Base-by-base conservation (phyloP, 2,888 invertebrate genomes). In the Monopis laevigella region DNA sequence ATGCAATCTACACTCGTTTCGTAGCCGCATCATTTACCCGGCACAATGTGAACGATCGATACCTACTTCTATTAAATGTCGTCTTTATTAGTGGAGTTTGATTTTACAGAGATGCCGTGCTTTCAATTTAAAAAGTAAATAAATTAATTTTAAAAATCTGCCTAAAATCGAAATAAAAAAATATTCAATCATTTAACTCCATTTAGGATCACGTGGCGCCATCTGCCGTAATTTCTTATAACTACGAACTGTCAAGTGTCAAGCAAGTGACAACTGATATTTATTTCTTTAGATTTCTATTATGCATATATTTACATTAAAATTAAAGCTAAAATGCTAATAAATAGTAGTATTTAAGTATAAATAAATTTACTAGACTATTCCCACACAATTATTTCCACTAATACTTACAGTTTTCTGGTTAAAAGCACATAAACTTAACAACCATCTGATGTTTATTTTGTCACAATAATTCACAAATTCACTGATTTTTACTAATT, bases 391-490 rank as follows among this genome's bases (percentile, higher is more conserved):
- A 24, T 24, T 19, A 36, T 36, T 7, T 19, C 3, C 2, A 21
- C 12, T n/a, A n/a, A 18, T 36, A 36, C 36, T 36, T 36, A 36
- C 36, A 21, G 17, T 36, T 32, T 34, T 36, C 21, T 36, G 17
- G 19, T 36, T 36, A 21, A 13, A 4, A 19, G 21, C 11, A 10
- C 13, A 11, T 21, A 29, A 36, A 12, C 36, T 36, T 36, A 13
- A 16, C 5, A 3, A 11, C 19, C 75, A 77, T 50, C 74, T 77
- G 77, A 74, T 75, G 74, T 70, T 72, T 69, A 65, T 69, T 67
- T 69, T 54, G 48, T 60, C 77, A 73, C 77, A 75, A 73, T 75
- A 74, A 72, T 63, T 66, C 72, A 71, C 69, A 66, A 69, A 71
- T 70, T 60, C 68, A 63, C 66, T 43, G 47, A 47, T 29, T 29